Evolutionary conservation across 1,140 invertebrate species (phyloP).

Genomic region (Panagrolaimus sp.): DNA sequence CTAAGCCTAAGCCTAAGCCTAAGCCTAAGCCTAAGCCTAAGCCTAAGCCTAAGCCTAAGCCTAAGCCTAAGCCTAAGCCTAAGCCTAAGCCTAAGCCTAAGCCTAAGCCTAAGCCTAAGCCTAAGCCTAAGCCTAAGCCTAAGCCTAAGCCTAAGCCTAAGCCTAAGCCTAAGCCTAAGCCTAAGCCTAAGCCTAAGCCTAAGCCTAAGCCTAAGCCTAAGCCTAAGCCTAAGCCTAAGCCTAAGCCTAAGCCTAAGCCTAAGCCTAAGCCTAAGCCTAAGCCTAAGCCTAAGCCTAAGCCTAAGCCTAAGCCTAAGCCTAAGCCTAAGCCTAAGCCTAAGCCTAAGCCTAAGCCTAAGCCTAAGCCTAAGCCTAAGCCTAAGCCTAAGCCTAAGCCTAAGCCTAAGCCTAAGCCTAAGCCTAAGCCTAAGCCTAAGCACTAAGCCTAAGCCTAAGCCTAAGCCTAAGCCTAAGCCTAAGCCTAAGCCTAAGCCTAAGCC

Average conservation of each 20-base stretch:
- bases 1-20: conserved; percentile 7
- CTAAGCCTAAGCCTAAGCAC: conserved; percentile 26
- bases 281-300: conserved; percentile 23
- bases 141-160: conserved; percentile 14
- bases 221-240: conserved; percentile 16
- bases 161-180: conserved; percentile 15
- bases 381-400: conserved; percentile 29
- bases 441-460: conserved; percentile 13
- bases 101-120: conserved; percentile 8
- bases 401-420: conserved; percentile 25
- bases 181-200: conserved; percentile 12
- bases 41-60: conserved; percentile 7
- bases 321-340: conserved; percentile 22
- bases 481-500: conserved; percentile 20
- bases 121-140: conserved; percentile 12
- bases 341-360: conserved; percentile 29
- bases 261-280: conserved; percentile 19
- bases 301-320: conserved; percentile 15
- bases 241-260: conserved; percentile 13
- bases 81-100: conserved; percentile 12
- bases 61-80: conserved; percentile 7
- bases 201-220: conserved; percentile 16
- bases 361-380: conserved; percentile 28
- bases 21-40: conserved; percentile 8
- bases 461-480: conserved; percentile 22